Base-by-base conservation (phyloP, 2,797 vertebrate genomes). In the Ptychobarbus kaznakovi region DNA sequence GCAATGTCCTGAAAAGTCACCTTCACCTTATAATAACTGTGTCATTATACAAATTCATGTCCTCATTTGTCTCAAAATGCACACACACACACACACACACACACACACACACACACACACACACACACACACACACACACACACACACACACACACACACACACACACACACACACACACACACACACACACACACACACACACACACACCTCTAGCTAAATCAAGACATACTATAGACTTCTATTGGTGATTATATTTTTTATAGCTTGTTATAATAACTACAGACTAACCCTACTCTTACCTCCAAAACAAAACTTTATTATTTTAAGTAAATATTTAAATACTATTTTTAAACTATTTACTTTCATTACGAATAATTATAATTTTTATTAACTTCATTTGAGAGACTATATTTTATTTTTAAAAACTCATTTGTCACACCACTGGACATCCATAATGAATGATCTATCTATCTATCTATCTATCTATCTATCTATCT, bases 131-230 rank as follows among this genome's bases (percentile, higher is more conserved):
- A 32, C 2, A 32, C 32, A 32, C 32, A 32, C 32, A 32, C 32
- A 32, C 32, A 32, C 46, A 79, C n/a, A 15, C 40, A 61, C 22
- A 16, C 38, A 22, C 63, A 68, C 63, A 28, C 63, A 65, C 28
- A 46, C 5, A 63, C 25, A 25, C 1, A 56, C 73, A 53, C 32
- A 32, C 2, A 32, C 32, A 32, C 32, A 32, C 32, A 32, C 32
- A 32, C 32, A 32, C 46, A 79, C n/a, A 15, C 40, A 61, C 22
- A 16, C 38, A 22, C 63, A 68, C 63, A 28, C 63, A 65, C 15
- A 78, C 35, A 13, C 5, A 70, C 28, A 46, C 5, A 63, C 25
- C n/a, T n/a, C 95, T 89, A 96, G 82, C 8, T 95, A 93, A 91
- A 96, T 96, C 35, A 95, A 95, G 86, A 16, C 53, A 49, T 25